Conservation (phyloP, 2,888 invertebrate species). For the Lasioglossum oenotherae region DNA sequence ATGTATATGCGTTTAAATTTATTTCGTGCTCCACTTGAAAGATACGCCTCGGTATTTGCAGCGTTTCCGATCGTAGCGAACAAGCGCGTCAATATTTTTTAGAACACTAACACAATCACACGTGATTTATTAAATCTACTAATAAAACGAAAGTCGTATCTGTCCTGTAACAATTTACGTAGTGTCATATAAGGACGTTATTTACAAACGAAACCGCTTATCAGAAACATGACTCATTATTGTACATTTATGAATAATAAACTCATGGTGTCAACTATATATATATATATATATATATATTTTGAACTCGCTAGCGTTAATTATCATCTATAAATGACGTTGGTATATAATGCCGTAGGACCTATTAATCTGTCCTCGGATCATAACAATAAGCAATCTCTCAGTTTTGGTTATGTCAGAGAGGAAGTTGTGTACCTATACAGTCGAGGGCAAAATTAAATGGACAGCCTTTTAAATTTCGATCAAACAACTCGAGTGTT, state of each 20-base stretch:
- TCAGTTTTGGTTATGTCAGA: neutral
- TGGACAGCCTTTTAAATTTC: neutral
- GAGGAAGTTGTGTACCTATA: neutral
- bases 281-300: neutral
- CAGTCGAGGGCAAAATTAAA: neutral
- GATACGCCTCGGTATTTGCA: neutral
- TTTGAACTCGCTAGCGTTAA: neutral
- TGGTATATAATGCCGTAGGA: neutral
- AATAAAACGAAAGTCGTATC: neutral
- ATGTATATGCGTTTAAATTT: conserved; percentile 32
- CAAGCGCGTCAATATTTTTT: neutral
- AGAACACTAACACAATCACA: neutral
- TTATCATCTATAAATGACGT: neutral
- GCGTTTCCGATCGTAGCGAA: neutral
- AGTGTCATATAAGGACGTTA: neutral
- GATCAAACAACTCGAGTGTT: neutral
- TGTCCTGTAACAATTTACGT: neutral
- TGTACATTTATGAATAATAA: neutral
- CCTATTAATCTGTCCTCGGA: neutral
- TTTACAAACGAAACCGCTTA: neutral
- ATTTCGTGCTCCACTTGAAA: conserved; percentile 36
- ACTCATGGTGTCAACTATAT: neutral
- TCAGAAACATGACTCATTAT: neutral
- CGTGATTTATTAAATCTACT: neutral
- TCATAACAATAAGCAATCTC: neutral